Conservation (phyloP, 1,140 invertebrate genomes). For the Musca vetustissima region DNA sequence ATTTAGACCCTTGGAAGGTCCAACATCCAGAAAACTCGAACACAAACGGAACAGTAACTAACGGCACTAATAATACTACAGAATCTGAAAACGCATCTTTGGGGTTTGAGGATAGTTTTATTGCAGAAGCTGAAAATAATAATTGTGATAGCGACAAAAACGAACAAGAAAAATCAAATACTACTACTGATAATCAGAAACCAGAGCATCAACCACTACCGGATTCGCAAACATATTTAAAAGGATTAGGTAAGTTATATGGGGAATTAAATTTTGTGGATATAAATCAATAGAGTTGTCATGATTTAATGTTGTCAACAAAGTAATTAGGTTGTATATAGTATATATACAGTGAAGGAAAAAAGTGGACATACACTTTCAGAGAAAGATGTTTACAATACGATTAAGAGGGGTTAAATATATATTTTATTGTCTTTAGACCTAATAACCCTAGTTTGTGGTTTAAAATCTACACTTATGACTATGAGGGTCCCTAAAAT, state of each 20-base stretch:
- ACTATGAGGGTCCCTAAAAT: too few species aligned
- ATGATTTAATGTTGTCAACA: too few species aligned
- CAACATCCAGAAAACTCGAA: conserved; percentile 17
- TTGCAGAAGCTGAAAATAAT: conserved; percentile 8
- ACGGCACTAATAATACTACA: background rate
- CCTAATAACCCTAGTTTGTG: too few species aligned
- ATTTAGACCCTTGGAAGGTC: conserved; percentile 30
- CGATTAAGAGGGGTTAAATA: too few species aligned
- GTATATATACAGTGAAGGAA: too few species aligned
- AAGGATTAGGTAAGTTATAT: conserved; percentile 41
- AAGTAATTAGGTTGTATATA: too few species aligned
- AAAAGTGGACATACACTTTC: too few species aligned
- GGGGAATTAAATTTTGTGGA: too few species aligned
- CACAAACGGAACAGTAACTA: conserved; percentile 2
- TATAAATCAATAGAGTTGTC: too few species aligned
- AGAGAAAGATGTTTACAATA: too few species aligned
- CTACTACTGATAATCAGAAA: background rate
- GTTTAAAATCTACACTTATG: too few species aligned
- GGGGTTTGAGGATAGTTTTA: conserved; percentile 59
- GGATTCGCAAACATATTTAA: conserved; percentile 49
- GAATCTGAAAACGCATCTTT: conserved; percentile 7
- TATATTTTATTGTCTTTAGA: too few species aligned
- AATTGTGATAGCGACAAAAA: background rate
- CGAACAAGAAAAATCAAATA: conserved; percentile 2
- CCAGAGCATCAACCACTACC: conserved; percentile 42